Evolutionary conservation across 2,888 invertebrate genomes (phyloP), one percentile per base, ranked within the genome.

Genomic region (Drosophila limbata): DNA sequence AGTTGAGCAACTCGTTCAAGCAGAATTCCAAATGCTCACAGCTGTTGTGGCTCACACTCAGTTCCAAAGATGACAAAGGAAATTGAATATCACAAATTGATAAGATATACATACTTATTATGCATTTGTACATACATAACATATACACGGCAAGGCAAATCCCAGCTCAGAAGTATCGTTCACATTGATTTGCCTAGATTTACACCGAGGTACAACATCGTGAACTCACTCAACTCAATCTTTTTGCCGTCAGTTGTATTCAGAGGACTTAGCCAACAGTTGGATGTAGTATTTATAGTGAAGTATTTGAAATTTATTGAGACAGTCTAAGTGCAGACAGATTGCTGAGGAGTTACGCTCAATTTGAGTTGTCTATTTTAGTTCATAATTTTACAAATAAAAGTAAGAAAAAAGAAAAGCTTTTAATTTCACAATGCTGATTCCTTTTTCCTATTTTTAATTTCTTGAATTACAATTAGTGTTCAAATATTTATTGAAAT

Each of bases 21-120:
- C 53, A 21, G 39, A 71, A 31, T 53, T 50, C 33, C 55, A 73
- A 77, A 37, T 73, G 78, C 37, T 39, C 42, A 42, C 79, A 73
- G 73, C 79, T 73, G 74, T 50, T 78, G 47, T 19, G 64, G 78
- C 21, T 52, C 37, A 10, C 25, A 37, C 17, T 37, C 39, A 40
- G 39, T 21, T 31, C 4, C 21, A 1, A 44, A 17, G 56, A 55
- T 55, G 61, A 40, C 21, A 42, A 53, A 35, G 61, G 56, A 61
- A 61, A 61, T 55, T n/a, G 33, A 35, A 61, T 44, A 53, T 53
- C 35, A 61, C 44, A 61, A 61, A 53, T 35, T 53, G 56, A 61
- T 61, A 56, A 35, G 55, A 56, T 15, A 21, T 44, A 37, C 5
- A 35, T 4, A 4, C n/a, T n/a, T n/a, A n/a, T n/a, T n/a, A n/a